phyloP scores from a whole-genome alignment of 1,140 invertebrate genomes.

The Andricus grossulariae region DNA sequence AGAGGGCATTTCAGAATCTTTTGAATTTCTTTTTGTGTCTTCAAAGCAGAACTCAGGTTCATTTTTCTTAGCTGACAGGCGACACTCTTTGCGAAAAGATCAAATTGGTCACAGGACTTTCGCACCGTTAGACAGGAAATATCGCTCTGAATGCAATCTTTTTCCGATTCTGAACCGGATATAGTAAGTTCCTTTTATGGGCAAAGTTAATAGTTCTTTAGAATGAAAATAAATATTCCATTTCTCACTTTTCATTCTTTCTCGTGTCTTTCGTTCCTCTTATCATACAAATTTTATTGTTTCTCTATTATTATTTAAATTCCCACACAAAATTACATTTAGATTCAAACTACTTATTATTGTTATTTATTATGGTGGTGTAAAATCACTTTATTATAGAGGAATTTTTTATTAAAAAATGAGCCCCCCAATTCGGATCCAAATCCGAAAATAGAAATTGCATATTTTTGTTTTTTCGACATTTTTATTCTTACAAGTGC shows the following conservation, averaged over 20 bases:
- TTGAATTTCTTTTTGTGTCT: slow-evolving; percentile 47
- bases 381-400: no score
- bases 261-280: no score
- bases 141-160: background rate
- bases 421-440: no score
- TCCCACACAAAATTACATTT: no score
- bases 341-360: no score
- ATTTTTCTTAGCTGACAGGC: slow-evolving; percentile 46
- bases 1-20: slow-evolving; percentile 35
- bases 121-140: slow-evolving; percentile 19
- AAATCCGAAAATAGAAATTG: no score
- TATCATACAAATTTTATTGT: no score
- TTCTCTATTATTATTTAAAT: no score
- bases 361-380: no score
- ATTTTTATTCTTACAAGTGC: no score
- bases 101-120: slow-evolving; percentile 41
- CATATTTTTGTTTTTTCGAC: no score
- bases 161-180: background rate
- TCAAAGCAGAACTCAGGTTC: slow-evolving; percentile 27
- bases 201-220: background rate
- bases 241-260: background rate
- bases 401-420: no score
- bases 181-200: background rate
- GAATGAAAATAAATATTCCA: background rate
- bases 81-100: slow-evolving; percentile 46